Evolutionary conservation across 2,888 invertebrate genomes (phyloP), one percentile per base, ranked within the genome.

Genomic region (Macrosiphum euphorbiae): DNA sequence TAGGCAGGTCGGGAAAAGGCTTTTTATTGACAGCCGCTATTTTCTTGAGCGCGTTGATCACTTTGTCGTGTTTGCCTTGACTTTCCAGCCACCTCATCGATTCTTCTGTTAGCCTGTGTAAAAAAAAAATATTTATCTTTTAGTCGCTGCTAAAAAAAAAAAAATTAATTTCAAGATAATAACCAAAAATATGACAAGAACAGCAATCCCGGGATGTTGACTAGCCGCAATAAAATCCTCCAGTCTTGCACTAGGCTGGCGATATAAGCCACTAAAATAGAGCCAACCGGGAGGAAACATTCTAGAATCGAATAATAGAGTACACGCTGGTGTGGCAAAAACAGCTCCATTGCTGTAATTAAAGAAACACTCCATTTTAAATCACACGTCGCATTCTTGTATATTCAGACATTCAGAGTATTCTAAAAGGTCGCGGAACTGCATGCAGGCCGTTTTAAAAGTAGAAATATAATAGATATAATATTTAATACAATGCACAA

Each of bases 61-160:
- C 94, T 84, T 88, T 47, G 35, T 94, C 90, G 26, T 94, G 87
- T 94, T 89, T 94, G 11, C 94, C 91, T 84, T 94, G 94, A n/a
- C 55, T 94, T 84, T 94, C 91, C 28, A 94, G n/a, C 94, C 94
- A 94, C 24, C 94, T 94, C 94, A 94, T 91, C 26, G 94, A 94
- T 67, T 94, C 94, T 84, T 94, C 91, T 28, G 94, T 88, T n/a
- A 91, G 50, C 94, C 94, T 94, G 26, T 20, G 47, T 5, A 24
- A 28, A 92, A 86, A 20, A 16, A 84, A 20, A 84, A 28, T 52
- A 50, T 44, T 35, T 52, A 47, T n/a, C 16, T n/a, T 50, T 88
- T 20, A 52, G n/a, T 52, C n/a, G 20, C 35, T 44, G 44, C 8
- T 24, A 20, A 24, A 35, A 88, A n/a, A 50, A 2, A 7, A 26